These are phyloP conservation scores for Sinopyrophorus schimmeli DNA, from an alignment of 2,888 invertebrate species.

Conservation along the genomic window DNA sequence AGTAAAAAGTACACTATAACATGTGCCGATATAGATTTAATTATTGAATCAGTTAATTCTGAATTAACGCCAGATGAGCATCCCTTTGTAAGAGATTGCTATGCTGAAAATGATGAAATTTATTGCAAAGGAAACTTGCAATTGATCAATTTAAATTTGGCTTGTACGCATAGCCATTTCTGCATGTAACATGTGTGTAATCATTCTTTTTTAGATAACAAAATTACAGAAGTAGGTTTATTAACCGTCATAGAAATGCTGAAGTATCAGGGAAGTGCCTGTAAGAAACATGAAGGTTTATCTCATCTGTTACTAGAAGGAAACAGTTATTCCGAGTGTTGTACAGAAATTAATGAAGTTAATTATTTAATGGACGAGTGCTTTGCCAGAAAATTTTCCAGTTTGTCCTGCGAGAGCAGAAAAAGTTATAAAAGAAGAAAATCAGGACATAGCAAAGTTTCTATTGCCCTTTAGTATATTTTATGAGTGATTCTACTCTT, in stretches of 20 bases:
- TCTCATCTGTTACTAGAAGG: conserved; percentile 38
- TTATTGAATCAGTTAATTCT: conserved; percentile 13
- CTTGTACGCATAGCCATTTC: conserved; percentile 42
- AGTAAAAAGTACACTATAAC: background rate
- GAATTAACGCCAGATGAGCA: conserved; percentile 35
- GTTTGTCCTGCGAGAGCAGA: conserved; percentile 5
- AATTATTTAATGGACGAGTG: conserved; percentile 15
- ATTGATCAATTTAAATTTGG: conserved; percentile 48
- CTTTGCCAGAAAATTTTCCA: background rate
- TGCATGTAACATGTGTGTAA: background rate
- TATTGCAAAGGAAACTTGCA: conserved; percentile 48
- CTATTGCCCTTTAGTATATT: background rate
- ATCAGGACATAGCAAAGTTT: conserved; percentile 9
- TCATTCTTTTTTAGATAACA: conserved; percentile 40
- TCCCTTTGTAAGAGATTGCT: conserved; percentile 47
- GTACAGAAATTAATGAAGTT: conserved; percentile 19
- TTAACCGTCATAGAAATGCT: conserved; percentile 39
- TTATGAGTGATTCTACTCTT: no score
- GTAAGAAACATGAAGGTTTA: conserved; percentile 20
- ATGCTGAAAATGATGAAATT: conserved; percentile 41
- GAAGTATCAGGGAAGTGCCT: conserved; percentile 37
- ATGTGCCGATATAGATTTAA: background rate
- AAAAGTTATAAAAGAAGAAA: conserved; percentile 8
- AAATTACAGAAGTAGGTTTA: conserved; percentile 37
- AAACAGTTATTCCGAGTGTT: conserved; percentile 18